Base-by-base conservation (phyloP, 2,888 invertebrate genomes). In the Neoitamus cyanurus region DNA sequence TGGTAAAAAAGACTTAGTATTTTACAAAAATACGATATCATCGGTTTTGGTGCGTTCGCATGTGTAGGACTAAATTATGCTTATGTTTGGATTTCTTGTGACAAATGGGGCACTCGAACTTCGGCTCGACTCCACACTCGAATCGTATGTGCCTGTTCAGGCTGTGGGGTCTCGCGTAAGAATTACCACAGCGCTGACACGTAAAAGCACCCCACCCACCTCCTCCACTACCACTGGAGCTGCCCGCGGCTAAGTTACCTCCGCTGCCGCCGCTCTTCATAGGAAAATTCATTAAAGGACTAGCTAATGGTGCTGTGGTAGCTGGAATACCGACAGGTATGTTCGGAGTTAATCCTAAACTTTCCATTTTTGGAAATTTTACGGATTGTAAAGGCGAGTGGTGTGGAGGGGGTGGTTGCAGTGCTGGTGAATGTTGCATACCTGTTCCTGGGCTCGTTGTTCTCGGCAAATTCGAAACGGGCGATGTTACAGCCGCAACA, bases 21-120 rank as follows among this genome's bases (percentile, higher is more conserved):
- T 80, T 80, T 58, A 80, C 78, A 58, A 80, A 69, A 82, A 82
- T 82, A 82, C 37, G 69, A 88, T 90, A 91, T 91, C 91, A 91
- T 91, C 91, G 91, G 90, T 91, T 90, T 90, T 91, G 91, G 88
- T 91, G 91, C 85, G 91, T 91, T 88, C 91, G 91, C 91, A 91
- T 91, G 87, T 91, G 91, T 88, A 91, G 88, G 87, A 91, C 91
- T 87, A 91, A 89, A 88, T 91, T 91, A 87, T 91, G 91, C 90
- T 91, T 91, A 88, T 91, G 91, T 88, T 91, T 91, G 72, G 91
- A 94, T 88, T 92, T 93, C 89, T 93, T 93, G 88, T 93, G 93
- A 89, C 94, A 94, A 87, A 93, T 92, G 46, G 92, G 92, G 87
- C 94, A 94, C 86, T 93, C 93, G 89, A 94, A 94, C 88, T 93